phyloP scores from a whole-genome alignment of 2,113 vertebrate genomes.

The Anhinga anhinga region DNA sequence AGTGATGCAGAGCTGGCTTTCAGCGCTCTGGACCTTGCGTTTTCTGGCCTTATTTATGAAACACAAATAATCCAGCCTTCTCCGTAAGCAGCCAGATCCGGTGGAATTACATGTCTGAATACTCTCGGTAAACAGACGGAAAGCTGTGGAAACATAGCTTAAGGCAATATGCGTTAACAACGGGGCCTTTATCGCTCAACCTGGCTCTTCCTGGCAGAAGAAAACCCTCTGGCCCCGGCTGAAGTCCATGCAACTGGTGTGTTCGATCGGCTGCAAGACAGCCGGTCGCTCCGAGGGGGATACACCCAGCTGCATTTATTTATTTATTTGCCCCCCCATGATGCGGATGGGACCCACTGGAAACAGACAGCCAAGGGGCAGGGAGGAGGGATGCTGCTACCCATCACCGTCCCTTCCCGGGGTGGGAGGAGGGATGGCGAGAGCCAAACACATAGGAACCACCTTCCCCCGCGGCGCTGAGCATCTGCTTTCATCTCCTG shows the following conservation, averaged over 20 bases:
- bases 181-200: constrained; percentile 30
- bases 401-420: fast-evolving
- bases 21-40: background rate
- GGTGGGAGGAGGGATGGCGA: background rate
- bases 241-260: background rate
- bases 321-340: fast-evolving
- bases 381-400: background rate
- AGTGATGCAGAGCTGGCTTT: background rate
- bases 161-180: constrained; percentile 23
- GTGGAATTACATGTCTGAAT: constrained; percentile 56
- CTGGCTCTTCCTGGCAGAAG: background rate
- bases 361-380: background rate
- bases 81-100: constrained; percentile 41
- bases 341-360: background rate
- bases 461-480: background rate
- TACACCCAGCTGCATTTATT: background rate
- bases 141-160: constrained; percentile 54
- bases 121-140: constrained; percentile 4
- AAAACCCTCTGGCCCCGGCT: background rate
- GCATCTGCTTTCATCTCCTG: background rate
- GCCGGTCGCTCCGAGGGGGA: fast-evolving
- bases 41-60: constrained; percentile 57
- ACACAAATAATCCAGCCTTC: constrained; percentile 53
- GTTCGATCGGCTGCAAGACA: fast-evolving
- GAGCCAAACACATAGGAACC: background rate